phyloP scores from a whole-genome alignment of 2,888 invertebrate species.

The Teleiodes luculella region DNA sequence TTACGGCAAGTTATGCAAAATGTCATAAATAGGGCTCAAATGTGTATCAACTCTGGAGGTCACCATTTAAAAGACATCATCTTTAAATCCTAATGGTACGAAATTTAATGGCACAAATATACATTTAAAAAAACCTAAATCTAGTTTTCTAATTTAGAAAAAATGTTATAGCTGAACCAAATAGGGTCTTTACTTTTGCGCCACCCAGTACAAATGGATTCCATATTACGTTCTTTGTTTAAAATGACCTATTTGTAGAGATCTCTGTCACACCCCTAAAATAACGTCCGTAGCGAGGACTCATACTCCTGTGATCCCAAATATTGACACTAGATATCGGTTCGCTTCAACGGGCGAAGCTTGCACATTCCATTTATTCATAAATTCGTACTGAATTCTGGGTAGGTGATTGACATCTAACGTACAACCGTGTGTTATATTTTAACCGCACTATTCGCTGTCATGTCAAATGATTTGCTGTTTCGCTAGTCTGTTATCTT shows the following conservation, averaged over 20 bases:
- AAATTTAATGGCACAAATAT: no score
- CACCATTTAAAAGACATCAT: no score
- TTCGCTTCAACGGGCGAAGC: conserved; percentile 14
- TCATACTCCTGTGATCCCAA: conserved; percentile 41
- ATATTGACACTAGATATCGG: conserved; percentile 55
- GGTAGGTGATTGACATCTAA: neutral
- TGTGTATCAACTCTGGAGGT: no score
- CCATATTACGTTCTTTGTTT: neutral
- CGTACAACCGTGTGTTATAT: neutral
- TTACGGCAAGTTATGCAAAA: no score
- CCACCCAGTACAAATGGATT: no score
- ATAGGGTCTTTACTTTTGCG: no score
- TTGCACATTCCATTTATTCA: conserved; percentile 8
- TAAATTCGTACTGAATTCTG: conserved; percentile 1
- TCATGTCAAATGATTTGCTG: neutral
- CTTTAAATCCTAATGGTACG: no score
- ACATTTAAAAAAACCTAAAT: no score
- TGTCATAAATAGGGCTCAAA: no score
- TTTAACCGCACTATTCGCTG: neutral
- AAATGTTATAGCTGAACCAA: no score
- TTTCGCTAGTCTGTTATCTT: neutral
- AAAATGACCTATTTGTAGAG: neutral
- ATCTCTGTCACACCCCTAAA: neutral
- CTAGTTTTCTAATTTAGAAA: no score
- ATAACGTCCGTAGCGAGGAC: neutral